Evolutionary conservation across 2,888 invertebrate genomes (phyloP).

Genomic region (Pammene fasciana): DNA sequence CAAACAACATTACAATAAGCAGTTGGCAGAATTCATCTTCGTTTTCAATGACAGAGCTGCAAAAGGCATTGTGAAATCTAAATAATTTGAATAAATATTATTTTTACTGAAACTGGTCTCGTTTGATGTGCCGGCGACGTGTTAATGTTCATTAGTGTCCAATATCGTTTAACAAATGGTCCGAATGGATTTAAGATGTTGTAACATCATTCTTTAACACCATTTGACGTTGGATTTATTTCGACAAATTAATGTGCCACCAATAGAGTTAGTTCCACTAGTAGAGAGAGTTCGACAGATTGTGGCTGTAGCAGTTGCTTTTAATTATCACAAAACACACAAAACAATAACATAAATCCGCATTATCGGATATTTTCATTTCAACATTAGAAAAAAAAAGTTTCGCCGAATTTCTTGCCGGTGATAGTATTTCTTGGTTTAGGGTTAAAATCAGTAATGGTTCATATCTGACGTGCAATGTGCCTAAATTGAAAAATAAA

Average conservation of each 20-base stretch:
- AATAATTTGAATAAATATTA: conserved; percentile 59
- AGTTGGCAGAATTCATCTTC: conserved; percentile 47
- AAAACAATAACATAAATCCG: no score
- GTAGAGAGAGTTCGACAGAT: no score
- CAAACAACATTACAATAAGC: conserved; percentile 48
- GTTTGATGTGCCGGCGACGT: conserved; percentile 46
- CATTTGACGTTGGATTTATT: neutral
- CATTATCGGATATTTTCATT: no score
- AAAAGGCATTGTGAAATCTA: conserved; percentile 62
- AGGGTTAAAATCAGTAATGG: no score
- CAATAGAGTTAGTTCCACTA: no score
- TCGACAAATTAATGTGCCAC: neutral
- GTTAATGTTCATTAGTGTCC: conserved; percentile 26
- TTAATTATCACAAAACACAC: no score
- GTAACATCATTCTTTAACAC: neutral
- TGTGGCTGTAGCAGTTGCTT: no score
- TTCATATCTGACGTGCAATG: no score
- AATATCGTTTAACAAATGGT: conserved; percentile 5
- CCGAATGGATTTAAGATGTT: conserved; percentile 3
- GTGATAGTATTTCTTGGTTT: no score
- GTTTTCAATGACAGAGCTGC: conserved; percentile 64
- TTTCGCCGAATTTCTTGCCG: no score
- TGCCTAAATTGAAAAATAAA: no score
- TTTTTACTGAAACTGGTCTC: conserved; percentile 53
- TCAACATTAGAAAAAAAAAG: no score